A percentile compares a stretch with the other conserved stretches of the same genome.
phyloP scores from a whole-genome alignment of 2,888 invertebrate genomes.

The Hoplodrina ambigua region DNA sequence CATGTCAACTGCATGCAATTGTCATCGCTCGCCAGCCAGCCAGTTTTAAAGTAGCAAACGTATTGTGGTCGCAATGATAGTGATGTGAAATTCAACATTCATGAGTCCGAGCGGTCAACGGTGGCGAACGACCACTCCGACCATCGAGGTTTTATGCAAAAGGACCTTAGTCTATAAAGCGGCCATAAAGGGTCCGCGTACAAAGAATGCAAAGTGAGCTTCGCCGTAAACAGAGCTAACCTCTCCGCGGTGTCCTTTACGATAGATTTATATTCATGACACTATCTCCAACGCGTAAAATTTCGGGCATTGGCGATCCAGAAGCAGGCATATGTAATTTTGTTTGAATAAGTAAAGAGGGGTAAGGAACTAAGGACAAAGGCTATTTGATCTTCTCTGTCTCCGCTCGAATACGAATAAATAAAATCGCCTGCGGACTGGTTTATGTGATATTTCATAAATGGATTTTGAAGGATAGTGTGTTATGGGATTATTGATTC shows the following conservation, averaged over 20 bases:
- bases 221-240: constrained; percentile 84
- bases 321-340: constrained; percentile 90
- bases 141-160: constrained; percentile 86
- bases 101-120: constrained; percentile 60
- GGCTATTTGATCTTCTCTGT: constrained; percentile 88
- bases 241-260: constrained; percentile 88
- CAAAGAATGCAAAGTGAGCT: constrained; percentile 90
- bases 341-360: constrained; percentile 90
- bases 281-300: constrained; percentile 89
- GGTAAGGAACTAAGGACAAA: constrained; percentile 84
- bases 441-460: constrained; percentile 87
- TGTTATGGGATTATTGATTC: constrained; percentile 84
- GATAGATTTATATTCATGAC: constrained; percentile 91
- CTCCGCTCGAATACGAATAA: constrained; percentile 80
- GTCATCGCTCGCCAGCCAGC: constrained; percentile 16
- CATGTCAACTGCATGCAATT: constrained; percentile 17
- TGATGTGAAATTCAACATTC: constrained; percentile 64
- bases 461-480: constrained; percentile 85
- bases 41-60: constrained; percentile 29
- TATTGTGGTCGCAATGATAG: constrained; percentile 47
- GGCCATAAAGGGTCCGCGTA: constrained; percentile 86
- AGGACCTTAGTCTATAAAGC: constrained; percentile 88
- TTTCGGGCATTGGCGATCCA: constrained; percentile 90
- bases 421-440: constrained; percentile 83
- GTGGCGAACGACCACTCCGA: constrained; percentile 65